These are phyloP conservation scores for Paracanthobrama guichenoti DNA, from an alignment of 2,113 vertebrate genomes.

Conservation along the genomic window DNA sequence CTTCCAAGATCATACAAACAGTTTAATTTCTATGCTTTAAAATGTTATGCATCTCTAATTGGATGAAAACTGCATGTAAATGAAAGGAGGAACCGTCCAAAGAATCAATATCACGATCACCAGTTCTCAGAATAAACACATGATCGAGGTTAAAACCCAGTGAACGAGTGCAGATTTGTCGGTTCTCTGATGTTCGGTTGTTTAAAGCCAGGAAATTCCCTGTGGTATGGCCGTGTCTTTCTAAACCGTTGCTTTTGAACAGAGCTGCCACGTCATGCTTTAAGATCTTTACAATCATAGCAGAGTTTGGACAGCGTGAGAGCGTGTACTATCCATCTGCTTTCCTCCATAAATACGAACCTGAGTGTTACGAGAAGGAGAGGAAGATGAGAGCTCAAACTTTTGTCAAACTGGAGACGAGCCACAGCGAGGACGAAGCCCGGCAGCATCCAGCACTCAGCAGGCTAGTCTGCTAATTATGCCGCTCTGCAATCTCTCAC, in stretches of 20 bases:
- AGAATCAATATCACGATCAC: background rate
- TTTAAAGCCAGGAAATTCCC: constrained; percentile 11
- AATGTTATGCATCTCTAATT: constrained; percentile 12
- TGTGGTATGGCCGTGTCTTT: background rate
- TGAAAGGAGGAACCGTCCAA: background rate
- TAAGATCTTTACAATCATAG: constrained; percentile 32
- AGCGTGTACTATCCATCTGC: background rate
- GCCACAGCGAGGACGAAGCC: constrained; percentile 30
- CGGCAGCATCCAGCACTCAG: constrained; percentile 37
- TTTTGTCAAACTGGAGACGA: constrained; percentile 16
- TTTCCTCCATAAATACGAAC: constrained; percentile 22
- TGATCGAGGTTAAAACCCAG: background rate
- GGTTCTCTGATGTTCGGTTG: constrained; percentile 11
- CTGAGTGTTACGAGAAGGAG: background rate
- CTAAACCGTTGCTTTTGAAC: background rate
- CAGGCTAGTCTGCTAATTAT: constrained; percentile 50
- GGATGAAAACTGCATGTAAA: constrained; percentile 1
- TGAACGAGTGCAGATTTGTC: background rate
- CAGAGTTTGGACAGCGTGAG: constrained; percentile 7
- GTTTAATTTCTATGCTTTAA: constrained; percentile 14
- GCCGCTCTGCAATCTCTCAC: constrained; percentile 20
- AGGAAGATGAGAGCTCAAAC: constrained; percentile 45
- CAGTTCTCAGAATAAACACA: background rate
- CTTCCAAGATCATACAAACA: constrained; percentile 20
- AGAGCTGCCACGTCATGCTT: constrained; percentile 27